These are phyloP conservation scores for Limanda limanda DNA, from an alignment of 2,113 vertebrate genomes.

Conservation along the genomic window DNA sequence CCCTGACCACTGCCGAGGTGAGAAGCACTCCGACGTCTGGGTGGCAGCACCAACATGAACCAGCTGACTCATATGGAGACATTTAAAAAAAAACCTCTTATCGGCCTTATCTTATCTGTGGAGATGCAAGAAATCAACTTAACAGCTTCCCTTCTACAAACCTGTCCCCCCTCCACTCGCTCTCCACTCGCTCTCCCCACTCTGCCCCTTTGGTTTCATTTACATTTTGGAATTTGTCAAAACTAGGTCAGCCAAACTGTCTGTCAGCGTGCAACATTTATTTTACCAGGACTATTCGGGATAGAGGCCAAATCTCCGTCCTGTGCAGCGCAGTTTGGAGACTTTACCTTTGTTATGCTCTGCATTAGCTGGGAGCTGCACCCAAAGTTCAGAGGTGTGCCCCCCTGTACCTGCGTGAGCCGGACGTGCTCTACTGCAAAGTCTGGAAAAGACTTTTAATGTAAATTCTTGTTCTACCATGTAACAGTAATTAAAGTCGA, in stretches of 20 bases:
- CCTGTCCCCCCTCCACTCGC: conserved; percentile 1
- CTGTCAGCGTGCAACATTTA: conserved; percentile 73
- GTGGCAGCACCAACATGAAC: conserved; percentile 54
- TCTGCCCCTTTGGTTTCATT: conserved; percentile 61
- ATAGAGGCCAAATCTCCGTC: conserved; percentile 43
- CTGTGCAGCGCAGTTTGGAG: conserved; percentile 35
- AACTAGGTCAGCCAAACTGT: conserved; percentile 80
- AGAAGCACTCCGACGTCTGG: conserved; percentile 69
- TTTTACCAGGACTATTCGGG: conserved; percentile 66
- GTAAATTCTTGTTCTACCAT: conserved; percentile 32
- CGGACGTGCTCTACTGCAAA: conserved; percentile 6
- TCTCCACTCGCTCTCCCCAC: conserved; percentile 16
- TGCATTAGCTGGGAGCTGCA: conserved; percentile 51
- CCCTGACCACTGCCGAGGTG: conserved; percentile 75
- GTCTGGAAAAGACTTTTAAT: conserved; percentile 16
- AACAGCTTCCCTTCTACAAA: conserved; percentile 22
- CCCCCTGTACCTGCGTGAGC: conserved; percentile 11
- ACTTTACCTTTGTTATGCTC: conserved; percentile 61
- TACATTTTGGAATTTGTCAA: conserved; percentile 67
- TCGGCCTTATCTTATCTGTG: conserved; percentile 39
- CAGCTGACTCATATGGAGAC: conserved; percentile 21
- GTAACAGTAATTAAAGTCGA: conserved; percentile 7
- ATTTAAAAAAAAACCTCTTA: not conserved
- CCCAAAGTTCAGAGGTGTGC: conserved; percentile 29
- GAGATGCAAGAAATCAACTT: conserved; percentile 22